Evolutionary conservation across 2,888 invertebrate species (phyloP).

Genomic region (Trachelus troglodyta): DNA sequence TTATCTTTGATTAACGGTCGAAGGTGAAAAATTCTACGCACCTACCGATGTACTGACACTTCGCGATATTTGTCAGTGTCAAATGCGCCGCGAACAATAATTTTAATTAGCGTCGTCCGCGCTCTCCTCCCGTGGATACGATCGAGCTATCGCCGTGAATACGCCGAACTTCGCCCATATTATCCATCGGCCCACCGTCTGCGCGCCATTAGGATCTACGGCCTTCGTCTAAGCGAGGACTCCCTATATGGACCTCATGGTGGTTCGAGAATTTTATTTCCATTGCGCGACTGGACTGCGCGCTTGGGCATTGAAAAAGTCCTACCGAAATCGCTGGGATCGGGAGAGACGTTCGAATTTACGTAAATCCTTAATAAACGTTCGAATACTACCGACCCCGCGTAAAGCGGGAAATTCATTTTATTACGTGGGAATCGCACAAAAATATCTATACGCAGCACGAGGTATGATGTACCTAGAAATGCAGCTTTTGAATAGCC

Average conservation of each 20-base stretch:
- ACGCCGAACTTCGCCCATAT: background rate
- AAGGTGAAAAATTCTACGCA: constrained; percentile 15
- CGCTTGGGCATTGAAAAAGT: background rate
- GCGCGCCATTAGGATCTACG: background rate
- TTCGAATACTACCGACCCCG: background rate
- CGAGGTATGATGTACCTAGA: background rate
- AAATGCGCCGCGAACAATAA: constrained; percentile 7
- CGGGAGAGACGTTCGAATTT: background rate
- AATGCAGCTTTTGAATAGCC: background rate
- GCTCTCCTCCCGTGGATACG: background rate
- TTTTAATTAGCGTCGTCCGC: constrained; percentile 16
- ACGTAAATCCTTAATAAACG: background rate
- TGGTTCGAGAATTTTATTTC: background rate
- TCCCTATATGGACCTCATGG: background rate
- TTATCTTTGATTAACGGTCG: constrained; percentile 14
- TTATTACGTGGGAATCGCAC: background rate
- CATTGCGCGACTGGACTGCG: background rate
- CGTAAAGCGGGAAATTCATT: background rate
- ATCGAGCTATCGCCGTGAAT: background rate
- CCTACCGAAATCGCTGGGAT: background rate
- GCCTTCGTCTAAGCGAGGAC: background rate
- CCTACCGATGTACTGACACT: background rate
- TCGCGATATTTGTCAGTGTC: constrained; percentile 18
- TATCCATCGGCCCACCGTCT: background rate
- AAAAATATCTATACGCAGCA: background rate